A percentile compares a stretch with the other conserved stretches of the same genome.
These are phyloP conservation scores for Saccostrea echinata DNA, from an alignment of 1,140 invertebrate species.

Conservation along the genomic window DNA sequence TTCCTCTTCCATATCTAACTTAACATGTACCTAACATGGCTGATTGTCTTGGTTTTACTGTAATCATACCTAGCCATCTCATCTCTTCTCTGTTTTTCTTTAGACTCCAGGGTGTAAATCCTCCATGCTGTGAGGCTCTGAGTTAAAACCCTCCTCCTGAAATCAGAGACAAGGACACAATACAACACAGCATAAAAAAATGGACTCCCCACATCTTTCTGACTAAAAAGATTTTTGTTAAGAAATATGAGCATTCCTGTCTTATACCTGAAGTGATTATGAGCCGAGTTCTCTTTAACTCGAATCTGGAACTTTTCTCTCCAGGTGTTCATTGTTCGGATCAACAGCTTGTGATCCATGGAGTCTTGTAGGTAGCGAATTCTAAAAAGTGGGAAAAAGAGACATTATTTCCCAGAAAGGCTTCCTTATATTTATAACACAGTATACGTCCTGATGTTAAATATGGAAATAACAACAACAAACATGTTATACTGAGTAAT, in stretches of 20 bases:
- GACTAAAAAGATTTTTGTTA: too few relatives aligned
- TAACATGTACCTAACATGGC: too few relatives aligned
- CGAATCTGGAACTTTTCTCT: slow-evolving; percentile 48
- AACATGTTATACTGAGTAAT: too few relatives aligned
- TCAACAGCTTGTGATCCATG: slow-evolving; percentile 54
- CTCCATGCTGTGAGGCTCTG: slow-evolving; percentile 47
- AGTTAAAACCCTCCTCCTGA: background rate
- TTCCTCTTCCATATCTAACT: too few relatives aligned
- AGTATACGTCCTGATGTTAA: too few relatives aligned
- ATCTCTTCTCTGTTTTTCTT: slow-evolving; percentile 47
- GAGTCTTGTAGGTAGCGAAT: slow-evolving; percentile 55
- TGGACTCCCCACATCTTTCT: background rate
- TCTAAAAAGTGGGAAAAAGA: background rate
- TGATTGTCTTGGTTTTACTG: background rate
- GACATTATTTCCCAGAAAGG: background rate
- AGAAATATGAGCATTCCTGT: too few relatives aligned
- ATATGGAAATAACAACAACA: too few relatives aligned
- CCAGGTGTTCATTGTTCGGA: slow-evolving; percentile 49
- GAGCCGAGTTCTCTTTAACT: slow-evolving; percentile 63
- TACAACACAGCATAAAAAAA: background rate
- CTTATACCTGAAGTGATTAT: slow-evolving; percentile 60
- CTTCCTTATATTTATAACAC: too few relatives aligned
- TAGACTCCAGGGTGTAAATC: slow-evolving; percentile 46
- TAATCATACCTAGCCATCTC: slow-evolving; percentile 41
- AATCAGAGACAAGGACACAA: background rate